Base-by-base conservation (phyloP, 1,140 invertebrate genomes). In the Drosophila sp. region DNA sequence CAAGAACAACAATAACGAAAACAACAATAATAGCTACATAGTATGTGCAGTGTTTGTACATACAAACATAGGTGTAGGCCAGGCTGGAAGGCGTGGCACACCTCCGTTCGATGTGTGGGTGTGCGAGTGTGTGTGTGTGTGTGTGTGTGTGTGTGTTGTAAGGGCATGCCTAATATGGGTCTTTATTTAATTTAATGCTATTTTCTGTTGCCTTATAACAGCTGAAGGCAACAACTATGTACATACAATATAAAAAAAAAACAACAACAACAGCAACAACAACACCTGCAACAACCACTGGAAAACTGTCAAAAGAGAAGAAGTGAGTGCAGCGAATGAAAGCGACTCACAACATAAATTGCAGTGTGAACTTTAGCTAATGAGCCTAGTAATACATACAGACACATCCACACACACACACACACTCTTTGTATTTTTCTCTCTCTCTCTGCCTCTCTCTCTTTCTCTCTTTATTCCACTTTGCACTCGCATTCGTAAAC, bases 171-270 rank as follows among this genome's bases (percentile, higher is more conserved):
- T 84, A 86, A 84, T 84, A 84, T 74, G 81, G 78, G 81, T 80
- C 78, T 87, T 84, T 84, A 84, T 84, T 84, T 84, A 84, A 84
- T 84, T 84, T 84, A 84, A 87, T 84, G 81, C 81, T 65, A 84
- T 87, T 84, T 87, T 87, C 25, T 87, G 78, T 80, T 75, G 75
- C 81, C 64, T 69, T 57, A 57, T n/a, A 65, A 25, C 69, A 57
- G 50, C 36, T 11, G 40, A 40, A 56, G 48, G 48, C n/a, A 53
- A 32, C 34, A 50, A 27, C 21, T 46, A 18, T n/a, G n/a, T n/a
- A n/a, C n/a, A n/a, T n/a, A n/a, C n/a, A n/a, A n/a, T n/a, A n/a
- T n/a, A n/a, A n/a, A n/a, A n/a, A n/a, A n/a, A n/a, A n/a, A 53
- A 32, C 34, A 50, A 27, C 21, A 38, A 18, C n/a, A 53, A 32